A percentile compares a stretch with the other conserved stretches of the same genome.
phyloP scores from a whole-genome alignment of 2,888 invertebrate species.

The Drosophila acutilabella region DNA sequence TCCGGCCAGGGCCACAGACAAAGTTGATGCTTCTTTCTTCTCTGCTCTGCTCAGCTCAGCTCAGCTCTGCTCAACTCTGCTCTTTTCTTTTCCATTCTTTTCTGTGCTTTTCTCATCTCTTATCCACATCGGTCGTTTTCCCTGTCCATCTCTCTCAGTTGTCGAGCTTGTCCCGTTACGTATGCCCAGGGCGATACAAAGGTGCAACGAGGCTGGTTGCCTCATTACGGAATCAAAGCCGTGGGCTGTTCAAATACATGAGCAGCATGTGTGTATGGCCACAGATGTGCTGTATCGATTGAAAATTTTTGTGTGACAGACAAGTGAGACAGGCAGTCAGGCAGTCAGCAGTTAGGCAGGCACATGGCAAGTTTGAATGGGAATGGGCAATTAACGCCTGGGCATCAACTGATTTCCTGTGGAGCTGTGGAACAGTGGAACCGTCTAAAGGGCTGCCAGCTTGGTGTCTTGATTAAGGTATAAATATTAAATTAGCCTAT shows the following conservation, averaged over 20 bases:
- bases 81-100: neutral
- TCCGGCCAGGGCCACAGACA: constrained; percentile 62
- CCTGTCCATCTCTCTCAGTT: constrained; percentile 6
- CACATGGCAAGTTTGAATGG: constrained; percentile 69
- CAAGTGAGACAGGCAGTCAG: constrained; percentile 39
- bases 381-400: constrained; percentile 79
- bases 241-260: constrained; percentile 54
- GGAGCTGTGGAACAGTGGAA: constrained; percentile 38
- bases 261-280: constrained; percentile 36
- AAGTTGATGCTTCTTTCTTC: constrained; percentile 43
- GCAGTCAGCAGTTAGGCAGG: constrained; percentile 8
- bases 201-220: constrained; percentile 65
- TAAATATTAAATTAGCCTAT: constrained; percentile 77
- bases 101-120: constrained; percentile 20
- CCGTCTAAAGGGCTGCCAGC: constrained; percentile 55
- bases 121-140: constrained; percentile 17
- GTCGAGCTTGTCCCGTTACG: constrained; percentile 21
- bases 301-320: constrained; percentile 66
- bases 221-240: constrained; percentile 80
- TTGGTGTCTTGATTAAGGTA: constrained; percentile 75
- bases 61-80: neutral
- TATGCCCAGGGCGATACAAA: constrained; percentile 51
- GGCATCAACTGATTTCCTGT: constrained; percentile 68
- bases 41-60: neutral
- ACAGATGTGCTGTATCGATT: constrained; percentile 79